phyloP scores from a whole-genome alignment of 2,888 invertebrate genomes.

The Hofmannophila pseudospretella region DNA sequence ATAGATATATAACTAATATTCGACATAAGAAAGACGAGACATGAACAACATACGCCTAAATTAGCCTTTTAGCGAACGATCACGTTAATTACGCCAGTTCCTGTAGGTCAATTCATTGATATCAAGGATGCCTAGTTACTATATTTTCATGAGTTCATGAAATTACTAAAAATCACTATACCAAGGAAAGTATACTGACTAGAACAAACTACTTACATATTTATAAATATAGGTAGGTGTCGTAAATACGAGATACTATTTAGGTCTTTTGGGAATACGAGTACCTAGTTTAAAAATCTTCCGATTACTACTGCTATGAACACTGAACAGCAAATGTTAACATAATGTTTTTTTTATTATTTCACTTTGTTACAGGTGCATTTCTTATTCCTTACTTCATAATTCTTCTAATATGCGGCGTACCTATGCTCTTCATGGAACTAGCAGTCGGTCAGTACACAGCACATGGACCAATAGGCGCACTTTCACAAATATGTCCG shows the following conservation, averaged over 20 bases:
- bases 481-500: conserved; percentile 93
- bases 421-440: conserved; percentile 96
- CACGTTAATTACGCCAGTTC: conserved; percentile 55
- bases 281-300: no score
- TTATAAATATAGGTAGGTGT: no score
- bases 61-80: conserved; percentile 31
- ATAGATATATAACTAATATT: neutral
- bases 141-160: no score
- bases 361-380: conserved; percentile 86
- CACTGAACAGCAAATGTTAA: no score
- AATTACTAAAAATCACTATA: no score
- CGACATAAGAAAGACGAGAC: neutral
- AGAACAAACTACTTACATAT: no score
- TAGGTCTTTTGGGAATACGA: no score
- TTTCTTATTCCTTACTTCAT: conserved; percentile 97
- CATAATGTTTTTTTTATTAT: no score
- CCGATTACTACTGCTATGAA: no score
- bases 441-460: conserved; percentile 95
- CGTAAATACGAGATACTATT: no score
- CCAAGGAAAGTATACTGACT: no score
- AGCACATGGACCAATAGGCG: conserved; percentile 93
- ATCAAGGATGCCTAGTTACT: conserved; percentile 40
- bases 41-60: conserved; percentile 11
- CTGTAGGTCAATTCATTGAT: conserved; percentile 54
- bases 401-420: conserved; percentile 92